Evolutionary conservation across 1,140 invertebrate genomes (phyloP).

Genomic region (Thaumatotibia leucotreta): DNA sequence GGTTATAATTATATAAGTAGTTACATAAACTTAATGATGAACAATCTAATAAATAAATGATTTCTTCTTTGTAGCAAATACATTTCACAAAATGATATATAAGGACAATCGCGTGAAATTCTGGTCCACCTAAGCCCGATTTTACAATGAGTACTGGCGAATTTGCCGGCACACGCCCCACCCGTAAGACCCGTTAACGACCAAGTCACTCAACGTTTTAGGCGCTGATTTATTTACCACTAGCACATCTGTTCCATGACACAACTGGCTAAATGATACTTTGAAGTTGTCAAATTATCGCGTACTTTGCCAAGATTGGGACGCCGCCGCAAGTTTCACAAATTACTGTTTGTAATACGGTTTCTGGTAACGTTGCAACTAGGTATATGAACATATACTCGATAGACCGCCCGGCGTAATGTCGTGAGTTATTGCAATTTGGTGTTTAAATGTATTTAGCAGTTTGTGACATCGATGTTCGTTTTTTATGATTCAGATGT

Average conservation of each 20-base stretch:
- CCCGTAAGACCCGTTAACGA: conserved; percentile 37
- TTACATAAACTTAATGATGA: no score
- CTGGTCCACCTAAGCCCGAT: background rate
- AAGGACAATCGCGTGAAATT: no score
- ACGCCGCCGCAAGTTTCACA: conserved; percentile 14
- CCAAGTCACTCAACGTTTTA: conserved; percentile 42
- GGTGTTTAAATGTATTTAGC: no score
- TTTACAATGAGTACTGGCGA: background rate
- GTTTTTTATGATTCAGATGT: no score
- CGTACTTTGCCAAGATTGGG: conserved; percentile 28
- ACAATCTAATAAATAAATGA: no score
- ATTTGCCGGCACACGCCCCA: conserved; percentile 26
- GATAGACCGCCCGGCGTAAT: background rate
- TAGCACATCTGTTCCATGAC: conserved; percentile 54
- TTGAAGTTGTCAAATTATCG: conserved; percentile 70
- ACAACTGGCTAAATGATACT: conserved; percentile 59
- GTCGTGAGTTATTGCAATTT: background rate
- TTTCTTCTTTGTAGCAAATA: no score
- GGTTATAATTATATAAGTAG: no score
- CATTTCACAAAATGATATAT: no score
- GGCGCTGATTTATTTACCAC: conserved; percentile 56
- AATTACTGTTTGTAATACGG: conserved; percentile 29
- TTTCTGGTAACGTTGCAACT: conserved; percentile 4
- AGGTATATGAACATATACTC: background rate
- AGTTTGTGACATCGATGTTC: no score